These are phyloP conservation scores for Orcinus orca DNA, from an alignment of 2,113 vertebrate species.

Conservation along the genomic window DNA sequence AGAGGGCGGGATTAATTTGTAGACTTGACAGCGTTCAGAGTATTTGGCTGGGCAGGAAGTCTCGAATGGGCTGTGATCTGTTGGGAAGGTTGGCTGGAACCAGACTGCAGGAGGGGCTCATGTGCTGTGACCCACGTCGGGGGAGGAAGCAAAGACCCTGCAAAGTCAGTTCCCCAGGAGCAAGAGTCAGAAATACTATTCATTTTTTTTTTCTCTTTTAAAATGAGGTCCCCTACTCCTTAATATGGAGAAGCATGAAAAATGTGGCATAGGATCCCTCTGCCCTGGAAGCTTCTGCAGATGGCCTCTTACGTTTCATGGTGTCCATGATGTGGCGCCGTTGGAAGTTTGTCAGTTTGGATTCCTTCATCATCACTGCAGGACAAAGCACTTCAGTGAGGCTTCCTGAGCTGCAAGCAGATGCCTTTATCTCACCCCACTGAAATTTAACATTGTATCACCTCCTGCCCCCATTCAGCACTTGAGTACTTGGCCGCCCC, in stretches of 20 bases:
- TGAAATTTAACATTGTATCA: not conserved
- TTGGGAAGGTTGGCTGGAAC: not conserved
- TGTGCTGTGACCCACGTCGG: not conserved
- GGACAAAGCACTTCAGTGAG: conserved; percentile 33
- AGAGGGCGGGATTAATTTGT: not conserved
- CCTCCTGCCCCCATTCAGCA: not conserved
- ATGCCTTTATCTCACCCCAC: too few species aligned
- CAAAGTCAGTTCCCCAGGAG: not conserved
- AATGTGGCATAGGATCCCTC: not conserved
- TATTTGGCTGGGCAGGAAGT: not conserved
- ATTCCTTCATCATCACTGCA: conserved; percentile 93
- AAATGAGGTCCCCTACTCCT: not conserved
- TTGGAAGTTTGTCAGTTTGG: conserved; percentile 86
- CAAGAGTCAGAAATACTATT: not conserved
- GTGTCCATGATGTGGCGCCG: conserved; percentile 84
- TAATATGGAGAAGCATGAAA: not conserved
- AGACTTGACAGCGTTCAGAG: not conserved
- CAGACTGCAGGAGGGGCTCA: not conserved
- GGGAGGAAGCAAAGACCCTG: not conserved
- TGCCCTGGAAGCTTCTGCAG: not conserved
- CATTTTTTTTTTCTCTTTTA: not conserved
- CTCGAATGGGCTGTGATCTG: not conserved
- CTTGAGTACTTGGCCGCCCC: not conserved
- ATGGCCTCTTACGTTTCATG: conserved; percentile 84
- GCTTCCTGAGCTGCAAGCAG: not conserved